Conservation (phyloP, 2,888 invertebrate genomes). For the Spodoptera exigua region DNA sequence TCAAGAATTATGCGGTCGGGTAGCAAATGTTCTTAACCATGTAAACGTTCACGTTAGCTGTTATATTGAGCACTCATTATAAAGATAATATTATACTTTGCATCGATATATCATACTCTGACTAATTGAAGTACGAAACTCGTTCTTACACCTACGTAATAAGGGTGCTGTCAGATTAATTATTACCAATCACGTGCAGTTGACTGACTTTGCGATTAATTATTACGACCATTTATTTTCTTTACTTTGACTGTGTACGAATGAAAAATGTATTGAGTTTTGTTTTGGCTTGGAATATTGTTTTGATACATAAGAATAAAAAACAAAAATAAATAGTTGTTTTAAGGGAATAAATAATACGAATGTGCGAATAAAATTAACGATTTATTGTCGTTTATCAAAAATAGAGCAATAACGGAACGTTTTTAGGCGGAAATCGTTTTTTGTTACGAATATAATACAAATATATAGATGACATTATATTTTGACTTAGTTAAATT, state of each 20-base stretch:
- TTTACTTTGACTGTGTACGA: conserved; percentile 3
- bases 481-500: conserved; percentile 1
- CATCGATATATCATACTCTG: background rate
- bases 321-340: background rate
- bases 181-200: no score
- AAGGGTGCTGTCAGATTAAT: no score
- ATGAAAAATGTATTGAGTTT: background rate
- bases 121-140: no score
- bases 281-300: conserved; percentile 2
- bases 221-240: conserved; percentile 1
- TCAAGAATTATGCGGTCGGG: conserved; percentile 27
- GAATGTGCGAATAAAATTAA: conserved; percentile 20
- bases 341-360: conserved; percentile 9
- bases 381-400: conserved; percentile 6
- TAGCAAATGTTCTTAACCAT: conserved; percentile 34
- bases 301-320: conserved; percentile 15
- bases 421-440: background rate
- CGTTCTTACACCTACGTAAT: no score
- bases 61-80: conserved; percentile 19
- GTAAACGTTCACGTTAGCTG: conserved; percentile 31
- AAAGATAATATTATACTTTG: conserved; percentile 14
- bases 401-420: conserved; percentile 7
- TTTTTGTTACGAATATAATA: conserved; percentile 20
- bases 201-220: conserved; percentile 9
- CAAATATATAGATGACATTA: background rate